A percentile compares a stretch with the other conserved stretches of the same genome.
These are phyloP conservation scores for Ophiothrix spiculata DNA, from an alignment of 35 echinoderm and acorn worm species.

Conservation along the genomic window DNA sequence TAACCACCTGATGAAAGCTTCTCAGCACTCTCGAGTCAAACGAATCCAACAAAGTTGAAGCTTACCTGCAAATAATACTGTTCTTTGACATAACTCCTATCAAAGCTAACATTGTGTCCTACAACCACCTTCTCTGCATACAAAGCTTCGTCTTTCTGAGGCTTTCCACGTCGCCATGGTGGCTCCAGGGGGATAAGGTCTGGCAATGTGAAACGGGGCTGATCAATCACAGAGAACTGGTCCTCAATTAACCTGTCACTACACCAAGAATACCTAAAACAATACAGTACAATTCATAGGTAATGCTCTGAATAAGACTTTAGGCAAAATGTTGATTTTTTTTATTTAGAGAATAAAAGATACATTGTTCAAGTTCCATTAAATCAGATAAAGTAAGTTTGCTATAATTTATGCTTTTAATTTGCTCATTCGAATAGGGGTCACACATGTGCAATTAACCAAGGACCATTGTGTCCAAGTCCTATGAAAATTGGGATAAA, in stretches of 20 bases:
- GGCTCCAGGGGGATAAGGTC: slow-evolving; percentile 90
- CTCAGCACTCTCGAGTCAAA: too few species aligned
- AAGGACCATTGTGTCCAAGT: too few species aligned
- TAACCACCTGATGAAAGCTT: too few species aligned
- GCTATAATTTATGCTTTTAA: too few species aligned
- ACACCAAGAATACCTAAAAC: slow-evolving; percentile 91
- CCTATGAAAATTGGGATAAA: too few species aligned
- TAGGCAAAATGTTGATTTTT: neutral
- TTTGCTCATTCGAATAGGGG: too few species aligned
- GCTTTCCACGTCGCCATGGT: slow-evolving; percentile 1
- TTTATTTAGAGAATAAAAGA: neutral
- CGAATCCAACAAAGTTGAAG: too few species aligned
- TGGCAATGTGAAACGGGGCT: slow-evolving; percentile 22
- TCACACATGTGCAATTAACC: too few species aligned
- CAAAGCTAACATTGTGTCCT: slow-evolving; percentile 97
- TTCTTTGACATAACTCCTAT: slow-evolving; percentile 93
- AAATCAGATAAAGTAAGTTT: too few species aligned
- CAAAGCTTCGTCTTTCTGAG: too few species aligned
- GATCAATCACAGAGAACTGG: slow-evolving; percentile 41
- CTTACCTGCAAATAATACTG: slow-evolving; percentile 87
- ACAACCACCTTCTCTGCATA: slow-evolving; percentile 63
- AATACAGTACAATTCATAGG: neutral
- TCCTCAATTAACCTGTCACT: slow-evolving; percentile 77
- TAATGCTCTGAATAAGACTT: neutral
- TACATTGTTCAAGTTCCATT: neutral